Evolutionary conservation across 2,113 vertebrate genomes (phyloP), one percentile per base, ranked within the genome.

Genomic region (Gavialis gangeticus): DNA sequence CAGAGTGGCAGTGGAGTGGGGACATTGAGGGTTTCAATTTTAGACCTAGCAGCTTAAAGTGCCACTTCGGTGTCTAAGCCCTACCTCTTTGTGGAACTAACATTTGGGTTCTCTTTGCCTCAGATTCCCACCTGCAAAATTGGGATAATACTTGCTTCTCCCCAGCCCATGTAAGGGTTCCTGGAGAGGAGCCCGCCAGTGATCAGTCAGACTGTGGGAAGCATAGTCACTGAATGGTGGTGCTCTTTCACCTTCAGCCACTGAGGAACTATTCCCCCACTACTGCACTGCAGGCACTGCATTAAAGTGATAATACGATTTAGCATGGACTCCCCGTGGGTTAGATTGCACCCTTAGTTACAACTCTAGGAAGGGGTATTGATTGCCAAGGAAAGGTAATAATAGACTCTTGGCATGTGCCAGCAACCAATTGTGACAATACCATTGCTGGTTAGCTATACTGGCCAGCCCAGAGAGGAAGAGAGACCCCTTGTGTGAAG

Each of bases 331-430:
- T 71, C 34, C 21, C 30, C 37, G 19, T 22, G 34, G 34, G 30
- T 34, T 71, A 71, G 11, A 19, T 8, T 37, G 67, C 22, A 21
- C 67, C 34, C 67, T 37, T 18, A 71, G 34, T 2, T 21, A 71
- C 67, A 71, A 16, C 24, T 6, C 37, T 24, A 37, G 12, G 10
- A 69, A 34, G 67, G 30, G 34, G 67, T 12, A 10, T 17, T 69
- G 30, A n/a, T 30, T 7, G 28, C 14, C 28, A 28, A 5, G 17
- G 28, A n/a, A 28, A 16, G 27, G 15, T 16, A 67, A 58, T 0
- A 82, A 58, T 11, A 13, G 60, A 63, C 46, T 22, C 14, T 1
- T 24, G 69, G 24, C 25, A 19, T 6, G 1, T 56, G 60, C 24
- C 25, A 62, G 21, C 64, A 15, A 12, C 66, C n/a, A 27, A 28